A percentile compares a stretch with the other conserved stretches of the same genome.
phyloP scores from a whole-genome alignment of 37 sponge, comb jelly and placozoan genomes.

The Hexactinellida sp. region DNA sequence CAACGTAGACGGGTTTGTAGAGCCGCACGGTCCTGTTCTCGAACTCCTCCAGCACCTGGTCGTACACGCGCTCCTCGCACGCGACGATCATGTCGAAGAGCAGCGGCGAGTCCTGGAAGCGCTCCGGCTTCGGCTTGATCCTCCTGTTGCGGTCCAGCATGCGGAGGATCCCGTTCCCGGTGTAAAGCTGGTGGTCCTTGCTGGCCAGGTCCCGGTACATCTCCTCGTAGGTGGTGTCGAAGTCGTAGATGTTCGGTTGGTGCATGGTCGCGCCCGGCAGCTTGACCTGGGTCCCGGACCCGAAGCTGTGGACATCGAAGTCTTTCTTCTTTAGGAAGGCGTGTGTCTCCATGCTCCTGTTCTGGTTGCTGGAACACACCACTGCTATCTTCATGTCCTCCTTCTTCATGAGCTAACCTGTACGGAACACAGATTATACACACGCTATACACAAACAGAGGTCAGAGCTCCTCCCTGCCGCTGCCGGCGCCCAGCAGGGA shows the following conservation, averaged over 20 bases:
- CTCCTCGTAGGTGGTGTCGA: slow-evolving; percentile 73
- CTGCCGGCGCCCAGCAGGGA: not conserved
- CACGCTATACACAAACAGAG: too few relatives aligned
- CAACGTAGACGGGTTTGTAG: slow-evolving; percentile 59
- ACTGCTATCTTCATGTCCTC: slow-evolving; percentile 64
- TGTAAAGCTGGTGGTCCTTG: slow-evolving; percentile 72
- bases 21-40: slow-evolving; percentile 27
- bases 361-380: slow-evolving; percentile 97
- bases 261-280: slow-evolving; percentile 64
- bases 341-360: slow-evolving; percentile 98
- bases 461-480: not conserved
- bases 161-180: slow-evolving; percentile 82
- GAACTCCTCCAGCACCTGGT: slow-evolving; percentile 71
- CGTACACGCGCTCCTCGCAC: slow-evolving; percentile 89
- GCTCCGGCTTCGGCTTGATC: slow-evolving; percentile 73
- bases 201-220: slow-evolving; percentile 66
- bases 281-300: slow-evolving; percentile 75
- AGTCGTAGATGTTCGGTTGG: slow-evolving; percentile 74
- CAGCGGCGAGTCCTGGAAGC: slow-evolving; percentile 54
- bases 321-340: slow-evolving; percentile 87
- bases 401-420: not conserved
- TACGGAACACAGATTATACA: not conserved
- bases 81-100: slow-evolving; percentile 85
- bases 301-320: slow-evolving; percentile 75
- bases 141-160: slow-evolving; percentile 95